Percentiles rank a stretch among this genome's conserved stretches.
Evolutionary conservation across 2,888 invertebrate species (phyloP).

Genomic region (Anorthoa munda): DNA sequence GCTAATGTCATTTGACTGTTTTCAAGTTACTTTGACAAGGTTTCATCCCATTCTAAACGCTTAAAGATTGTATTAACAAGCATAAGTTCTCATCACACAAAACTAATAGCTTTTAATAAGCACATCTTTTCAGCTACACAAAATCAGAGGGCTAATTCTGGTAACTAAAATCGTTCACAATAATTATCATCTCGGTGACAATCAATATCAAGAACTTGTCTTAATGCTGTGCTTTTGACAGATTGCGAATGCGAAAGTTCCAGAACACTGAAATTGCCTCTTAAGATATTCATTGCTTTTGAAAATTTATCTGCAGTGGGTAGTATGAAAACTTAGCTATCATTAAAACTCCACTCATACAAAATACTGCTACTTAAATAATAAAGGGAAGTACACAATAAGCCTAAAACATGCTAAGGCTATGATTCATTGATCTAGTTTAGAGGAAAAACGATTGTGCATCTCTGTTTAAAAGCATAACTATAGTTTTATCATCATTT

Average conservation of each 20-base stretch:
- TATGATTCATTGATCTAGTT: constrained; percentile 12
- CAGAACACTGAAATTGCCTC: too few species aligned
- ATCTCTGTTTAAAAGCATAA: constrained; percentile 3
- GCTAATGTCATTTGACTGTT: background rate
- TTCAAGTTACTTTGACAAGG: background rate
- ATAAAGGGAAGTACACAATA: constrained; percentile 27
- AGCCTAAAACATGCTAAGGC: constrained; percentile 26
- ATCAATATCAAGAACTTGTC: too few species aligned
- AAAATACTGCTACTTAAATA: constrained; percentile 51
- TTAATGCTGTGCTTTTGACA: too few species aligned
- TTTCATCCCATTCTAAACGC: constrained; percentile 12
- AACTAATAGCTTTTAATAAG: constrained; percentile 8
- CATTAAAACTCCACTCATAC: constrained; percentile 11
- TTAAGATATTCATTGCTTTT: background rate
- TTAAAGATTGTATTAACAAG: constrained; percentile 5
- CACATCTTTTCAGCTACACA: too few species aligned
- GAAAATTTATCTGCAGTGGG: background rate
- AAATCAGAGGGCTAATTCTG: too few species aligned
- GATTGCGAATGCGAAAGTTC: too few species aligned
- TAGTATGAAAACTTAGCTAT: background rate
- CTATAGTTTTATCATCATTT: background rate
- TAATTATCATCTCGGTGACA: too few species aligned
- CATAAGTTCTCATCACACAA: constrained; percentile 9
- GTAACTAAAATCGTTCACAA: too few species aligned
- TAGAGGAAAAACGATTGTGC: constrained; percentile 28